Conservation (phyloP, 2,113 vertebrate species). For the Brachyistius frenatus region DNA sequence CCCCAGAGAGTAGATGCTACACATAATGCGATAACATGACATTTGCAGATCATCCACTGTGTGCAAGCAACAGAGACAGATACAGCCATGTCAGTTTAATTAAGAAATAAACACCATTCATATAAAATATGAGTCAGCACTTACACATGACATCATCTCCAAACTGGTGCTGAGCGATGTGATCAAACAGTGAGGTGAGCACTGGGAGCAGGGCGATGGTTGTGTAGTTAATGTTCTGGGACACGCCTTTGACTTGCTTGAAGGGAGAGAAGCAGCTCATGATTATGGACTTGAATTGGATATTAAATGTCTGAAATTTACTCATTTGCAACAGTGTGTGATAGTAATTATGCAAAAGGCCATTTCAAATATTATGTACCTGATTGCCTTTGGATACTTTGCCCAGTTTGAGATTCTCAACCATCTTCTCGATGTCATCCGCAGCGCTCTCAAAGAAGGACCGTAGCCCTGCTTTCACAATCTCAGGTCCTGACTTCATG, state of each 20-base stretch:
- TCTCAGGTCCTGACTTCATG: conserved; percentile 97
- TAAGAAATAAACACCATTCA: background rate
- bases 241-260: conserved; percentile 92
- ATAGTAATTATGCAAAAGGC: too few species aligned
- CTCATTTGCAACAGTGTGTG: background rate
- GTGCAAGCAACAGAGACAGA: conserved; percentile 2
- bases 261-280: conserved; percentile 16
- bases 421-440: conserved; percentile 96
- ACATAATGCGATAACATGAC: conserved; percentile 94
- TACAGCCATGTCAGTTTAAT: background rate
- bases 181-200: conserved; percentile 94
- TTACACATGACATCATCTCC: conserved; percentile 94
- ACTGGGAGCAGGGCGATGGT: conserved; percentile 93
- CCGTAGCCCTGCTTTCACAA: conserved; percentile 94
- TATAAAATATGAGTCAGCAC: conserved; percentile 32
- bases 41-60: conserved; percentile 95
- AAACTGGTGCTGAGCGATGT: conserved; percentile 94
- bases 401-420: conserved; percentile 93
- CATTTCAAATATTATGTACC: conserved; percentile 49
- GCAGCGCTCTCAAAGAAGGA: conserved; percentile 95
- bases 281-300: background rate
- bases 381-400: conserved; percentile 93
- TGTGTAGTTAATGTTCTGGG: conserved; percentile 96
- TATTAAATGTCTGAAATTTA: background rate
- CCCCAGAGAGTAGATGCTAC: conserved; percentile 95